Evolutionary conservation across 2,113 vertebrate species (phyloP).

Genomic region (Acrocephalus arundinaceus): DNA sequence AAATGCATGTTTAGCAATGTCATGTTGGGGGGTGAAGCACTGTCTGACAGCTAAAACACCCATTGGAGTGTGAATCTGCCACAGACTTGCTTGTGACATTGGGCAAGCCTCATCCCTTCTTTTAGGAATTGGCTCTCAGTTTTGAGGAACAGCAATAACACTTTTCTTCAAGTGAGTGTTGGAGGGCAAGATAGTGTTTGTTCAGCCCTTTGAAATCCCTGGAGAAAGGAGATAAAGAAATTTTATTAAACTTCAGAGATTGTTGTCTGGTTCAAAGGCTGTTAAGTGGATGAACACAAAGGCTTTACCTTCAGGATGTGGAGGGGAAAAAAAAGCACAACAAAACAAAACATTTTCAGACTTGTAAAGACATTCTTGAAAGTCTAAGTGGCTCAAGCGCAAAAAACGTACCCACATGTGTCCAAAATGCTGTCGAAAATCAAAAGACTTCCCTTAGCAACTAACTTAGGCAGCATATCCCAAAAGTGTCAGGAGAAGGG

Average conservation of each 20-base stretch:
- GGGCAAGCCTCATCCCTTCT: background rate
- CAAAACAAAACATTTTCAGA: background rate
- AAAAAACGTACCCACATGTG: background rate
- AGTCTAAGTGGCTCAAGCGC: background rate
- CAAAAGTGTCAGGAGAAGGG: slow-evolving; percentile 20
- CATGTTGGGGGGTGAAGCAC: background rate
- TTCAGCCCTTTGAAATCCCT: background rate
- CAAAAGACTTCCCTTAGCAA: background rate
- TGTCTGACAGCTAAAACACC: background rate
- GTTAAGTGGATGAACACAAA: background rate
- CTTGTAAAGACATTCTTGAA: background rate
- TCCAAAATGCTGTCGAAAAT: background rate
- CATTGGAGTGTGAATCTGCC: background rate
- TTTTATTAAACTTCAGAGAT: background rate
- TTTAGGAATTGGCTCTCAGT: background rate
- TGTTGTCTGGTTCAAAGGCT: background rate
- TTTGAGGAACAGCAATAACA: background rate
- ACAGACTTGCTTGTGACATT: background rate
- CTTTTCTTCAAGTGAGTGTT: background rate
- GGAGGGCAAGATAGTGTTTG: background rate
- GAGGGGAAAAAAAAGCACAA: fast-evolving
- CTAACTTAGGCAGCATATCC: background rate
- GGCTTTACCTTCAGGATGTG: background rate
- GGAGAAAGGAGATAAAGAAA: background rate
- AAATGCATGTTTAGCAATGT: slow-evolving; percentile 19